Base-by-base conservation (phyloP, 2,113 vertebrate genomes). In the Origma solitaria region DNA sequence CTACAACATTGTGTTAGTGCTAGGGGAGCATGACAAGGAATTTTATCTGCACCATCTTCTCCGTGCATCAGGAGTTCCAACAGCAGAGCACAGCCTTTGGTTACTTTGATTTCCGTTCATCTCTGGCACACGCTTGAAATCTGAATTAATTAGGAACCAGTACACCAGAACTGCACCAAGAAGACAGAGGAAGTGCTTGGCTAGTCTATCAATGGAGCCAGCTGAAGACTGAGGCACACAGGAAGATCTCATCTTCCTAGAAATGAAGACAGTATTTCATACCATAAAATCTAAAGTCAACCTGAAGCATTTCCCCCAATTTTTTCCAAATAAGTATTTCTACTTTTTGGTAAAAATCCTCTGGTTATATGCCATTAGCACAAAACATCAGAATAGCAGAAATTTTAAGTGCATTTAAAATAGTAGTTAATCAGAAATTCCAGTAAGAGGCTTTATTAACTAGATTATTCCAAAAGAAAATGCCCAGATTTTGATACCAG, bases 51-150 rank as follows among this genome's bases (percentile, higher is more conserved):
- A 51, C 1, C 1, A 35, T 28, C 60, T 56, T 65, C 76, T 42
- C 49, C 0, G 0, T 6, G n/a, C 49, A 28, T 13, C 28, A 19
- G 0, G 2, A 73, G 16, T 50, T 57, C 16, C 1, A 1, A 24
- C 0, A 78, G 69, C 44, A 61, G 7, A 78, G 60, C 58, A 72
- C 0, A 0, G 27, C 38, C 60, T 62, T 78, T 45, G 17, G 14
- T 17, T 70, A 50, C 47, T 66, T 73, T 33, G n/a, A 64, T 44
- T 68, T 69, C 57, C 88, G n/a, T 44, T 40, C n/a, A 64, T 23
- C 44, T n/a, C 49, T n/a, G 47, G 35, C n/a, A 76, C n/a, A 44
- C 5, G 11, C 31, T 35, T 65, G 33, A 72, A 79, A 87, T 62
- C 7, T 40, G 61, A 76, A 92, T 71, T 45, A 70, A 83, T 73